phyloP scores from a whole-genome alignment of 2,888 invertebrate genomes.

The Limenitis camilla region DNA sequence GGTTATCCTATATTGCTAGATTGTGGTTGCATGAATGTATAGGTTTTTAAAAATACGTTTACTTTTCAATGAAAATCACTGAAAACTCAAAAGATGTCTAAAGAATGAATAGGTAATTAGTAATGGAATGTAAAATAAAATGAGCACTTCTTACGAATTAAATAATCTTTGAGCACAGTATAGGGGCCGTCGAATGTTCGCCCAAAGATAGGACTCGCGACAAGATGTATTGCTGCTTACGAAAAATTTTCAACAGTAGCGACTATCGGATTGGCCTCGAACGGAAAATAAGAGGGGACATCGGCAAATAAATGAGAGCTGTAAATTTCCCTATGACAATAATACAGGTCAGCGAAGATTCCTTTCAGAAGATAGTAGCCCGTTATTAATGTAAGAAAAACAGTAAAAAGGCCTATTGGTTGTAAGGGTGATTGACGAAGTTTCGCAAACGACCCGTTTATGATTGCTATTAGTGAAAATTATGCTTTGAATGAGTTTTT shows the following conservation, averaged over 20 bases:
- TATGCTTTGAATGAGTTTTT: conserved; percentile 19
- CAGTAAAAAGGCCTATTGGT: conserved; percentile 62
- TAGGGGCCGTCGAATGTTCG: conserved; percentile 71
- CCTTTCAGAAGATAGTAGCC: conserved; percentile 60
- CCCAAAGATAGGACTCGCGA: conserved; percentile 70
- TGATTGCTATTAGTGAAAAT: conserved; percentile 24
- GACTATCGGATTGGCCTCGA: conserved; percentile 71
- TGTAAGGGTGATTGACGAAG: conserved; percentile 54
- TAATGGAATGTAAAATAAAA: too few species aligned
- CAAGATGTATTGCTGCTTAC: conserved; percentile 75
- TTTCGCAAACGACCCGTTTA: conserved; percentile 34
- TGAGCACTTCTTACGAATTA: background rate
- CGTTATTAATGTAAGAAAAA: conserved; percentile 70
- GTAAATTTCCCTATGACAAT: conserved; percentile 74
- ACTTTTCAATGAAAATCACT: too few species aligned
- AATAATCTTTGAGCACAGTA: conserved; percentile 44
- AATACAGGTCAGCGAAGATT: conserved; percentile 75
- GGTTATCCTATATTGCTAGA: too few species aligned
- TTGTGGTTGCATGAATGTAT: too few species aligned
- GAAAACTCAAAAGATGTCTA: too few species aligned
- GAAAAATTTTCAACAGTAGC: conserved; percentile 73
- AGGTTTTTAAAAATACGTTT: too few species aligned
- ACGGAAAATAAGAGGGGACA: conserved; percentile 75
- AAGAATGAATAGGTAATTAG: too few species aligned
- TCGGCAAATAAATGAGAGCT: conserved; percentile 68